These are phyloP conservation scores for Atlantisia rogersi DNA, from an alignment of 2,113 vertebrate species.

Conservation along the genomic window DNA sequence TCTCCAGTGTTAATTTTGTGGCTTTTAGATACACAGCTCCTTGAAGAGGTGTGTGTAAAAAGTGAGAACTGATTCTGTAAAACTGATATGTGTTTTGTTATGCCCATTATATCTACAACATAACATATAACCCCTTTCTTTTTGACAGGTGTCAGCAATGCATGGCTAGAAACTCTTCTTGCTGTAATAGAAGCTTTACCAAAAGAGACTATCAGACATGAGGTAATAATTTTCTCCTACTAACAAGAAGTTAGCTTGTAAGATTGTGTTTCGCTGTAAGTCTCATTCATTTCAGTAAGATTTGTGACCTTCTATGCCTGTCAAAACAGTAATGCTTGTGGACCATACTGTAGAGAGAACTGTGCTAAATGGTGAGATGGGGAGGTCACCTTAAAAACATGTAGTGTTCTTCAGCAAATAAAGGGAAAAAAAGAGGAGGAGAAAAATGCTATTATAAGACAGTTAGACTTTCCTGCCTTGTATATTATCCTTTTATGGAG, in stretches of 20 bases:
- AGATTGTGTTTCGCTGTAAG: not conserved
- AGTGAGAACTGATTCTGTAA: not conserved
- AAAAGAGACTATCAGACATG: slow-evolving; percentile 91
- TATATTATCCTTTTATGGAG: not conserved
- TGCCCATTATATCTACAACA: not conserved
- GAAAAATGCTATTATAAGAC: not conserved
- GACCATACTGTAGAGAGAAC: not conserved
- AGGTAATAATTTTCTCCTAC: slow-evolving; percentile 78
- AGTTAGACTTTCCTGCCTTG: not conserved
- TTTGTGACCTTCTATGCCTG: not conserved
- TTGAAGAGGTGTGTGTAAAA: not conserved
- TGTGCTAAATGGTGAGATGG: not conserved
- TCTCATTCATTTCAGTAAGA: not conserved
- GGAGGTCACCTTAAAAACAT: not conserved
- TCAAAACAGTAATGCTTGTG: not conserved
- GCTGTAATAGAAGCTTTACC: slow-evolving; percentile 88
- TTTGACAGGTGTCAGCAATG: slow-evolving; percentile 87
- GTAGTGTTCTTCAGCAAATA: not conserved
- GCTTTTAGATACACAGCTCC: not conserved
- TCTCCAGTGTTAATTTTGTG: not conserved
- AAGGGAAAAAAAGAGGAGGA: not conserved
- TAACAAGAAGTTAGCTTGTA: not conserved
- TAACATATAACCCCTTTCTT: not conserved
- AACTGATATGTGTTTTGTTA: not conserved
- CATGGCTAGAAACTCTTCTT: slow-evolving; percentile 94